Percentiles rank a stretch among this genome's conserved stretches.
Conservation (phyloP, 2,797 vertebrate genomes). For the Rallus crepitans region DNA sequence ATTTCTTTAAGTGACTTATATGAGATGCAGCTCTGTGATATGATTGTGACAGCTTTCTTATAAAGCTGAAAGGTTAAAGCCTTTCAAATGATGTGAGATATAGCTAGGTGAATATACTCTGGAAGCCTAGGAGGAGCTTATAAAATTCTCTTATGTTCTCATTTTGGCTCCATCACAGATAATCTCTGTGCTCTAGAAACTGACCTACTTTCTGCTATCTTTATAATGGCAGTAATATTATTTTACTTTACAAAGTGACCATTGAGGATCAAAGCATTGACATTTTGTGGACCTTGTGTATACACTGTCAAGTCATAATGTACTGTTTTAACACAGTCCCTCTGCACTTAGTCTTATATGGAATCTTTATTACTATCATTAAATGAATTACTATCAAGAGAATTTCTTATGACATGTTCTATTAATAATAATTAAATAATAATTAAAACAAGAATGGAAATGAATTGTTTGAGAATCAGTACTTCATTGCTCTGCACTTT, state of each 20-base stretch:
- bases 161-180: background rate
- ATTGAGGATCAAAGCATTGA: background rate
- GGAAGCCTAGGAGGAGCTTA: background rate
- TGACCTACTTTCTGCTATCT: background rate
- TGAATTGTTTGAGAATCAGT: background rate
- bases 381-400: background rate
- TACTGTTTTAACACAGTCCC: background rate
- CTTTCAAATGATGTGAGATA: background rate
- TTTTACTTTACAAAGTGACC: background rate
- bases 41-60: background rate
- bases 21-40: background rate
- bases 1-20: background rate
- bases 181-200: background rate
- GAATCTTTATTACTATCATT: background rate
- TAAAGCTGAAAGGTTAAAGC: background rate
- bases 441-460: background rate
- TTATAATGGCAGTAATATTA: background rate
- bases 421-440: background rate
- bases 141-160: background rate
- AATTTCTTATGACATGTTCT: background rate
- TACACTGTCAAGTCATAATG: background rate
- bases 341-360: background rate
- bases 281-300: background rate
- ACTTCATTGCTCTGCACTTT: background rate
- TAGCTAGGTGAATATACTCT: rapidly evolving